These are phyloP conservation scores for Pseudochirops cupreus DNA, from an alignment of 2,797 vertebrate genomes.

Conservation along the genomic window DNA sequence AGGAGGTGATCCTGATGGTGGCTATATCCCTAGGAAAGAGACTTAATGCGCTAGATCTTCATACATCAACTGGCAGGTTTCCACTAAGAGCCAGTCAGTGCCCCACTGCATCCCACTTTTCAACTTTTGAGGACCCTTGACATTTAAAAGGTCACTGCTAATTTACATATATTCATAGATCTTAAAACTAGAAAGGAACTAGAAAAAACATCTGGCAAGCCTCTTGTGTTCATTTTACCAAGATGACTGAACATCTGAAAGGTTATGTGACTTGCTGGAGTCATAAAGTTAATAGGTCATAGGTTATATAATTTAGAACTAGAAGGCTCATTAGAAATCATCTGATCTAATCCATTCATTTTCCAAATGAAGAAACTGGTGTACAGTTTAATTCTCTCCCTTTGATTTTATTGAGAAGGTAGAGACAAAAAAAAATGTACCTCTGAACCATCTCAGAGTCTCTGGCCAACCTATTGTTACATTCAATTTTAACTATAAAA, in stretches of 20 bases:
- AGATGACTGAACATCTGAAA: background rate
- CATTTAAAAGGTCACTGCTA: background rate
- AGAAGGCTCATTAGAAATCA: background rate
- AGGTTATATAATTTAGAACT: background rate
- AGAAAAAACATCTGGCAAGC: background rate
- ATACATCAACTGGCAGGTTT: background rate
- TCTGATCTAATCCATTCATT: background rate
- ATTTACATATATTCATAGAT: background rate
- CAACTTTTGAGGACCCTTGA: background rate
- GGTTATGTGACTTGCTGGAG: background rate
- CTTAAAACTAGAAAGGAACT: background rate
- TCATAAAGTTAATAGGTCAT: background rate
- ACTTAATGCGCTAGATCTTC: background rate
- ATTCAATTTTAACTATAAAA: background rate
- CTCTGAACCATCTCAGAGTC: background rate
- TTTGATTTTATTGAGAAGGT: background rate
- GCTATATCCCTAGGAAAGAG: background rate
- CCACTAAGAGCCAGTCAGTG: background rate
- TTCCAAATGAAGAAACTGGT: slow-evolving; percentile 38
- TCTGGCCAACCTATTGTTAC: background rate
- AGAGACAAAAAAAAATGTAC: background rate
- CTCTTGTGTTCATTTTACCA: background rate
- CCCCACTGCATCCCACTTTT: background rate
- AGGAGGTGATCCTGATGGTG: background rate
- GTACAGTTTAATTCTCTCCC: background rate